These are phyloP conservation scores for Phenganax subtilis DNA, from an alignment of 92 coral and sea anemone species.

Conservation along the genomic window DNA sequence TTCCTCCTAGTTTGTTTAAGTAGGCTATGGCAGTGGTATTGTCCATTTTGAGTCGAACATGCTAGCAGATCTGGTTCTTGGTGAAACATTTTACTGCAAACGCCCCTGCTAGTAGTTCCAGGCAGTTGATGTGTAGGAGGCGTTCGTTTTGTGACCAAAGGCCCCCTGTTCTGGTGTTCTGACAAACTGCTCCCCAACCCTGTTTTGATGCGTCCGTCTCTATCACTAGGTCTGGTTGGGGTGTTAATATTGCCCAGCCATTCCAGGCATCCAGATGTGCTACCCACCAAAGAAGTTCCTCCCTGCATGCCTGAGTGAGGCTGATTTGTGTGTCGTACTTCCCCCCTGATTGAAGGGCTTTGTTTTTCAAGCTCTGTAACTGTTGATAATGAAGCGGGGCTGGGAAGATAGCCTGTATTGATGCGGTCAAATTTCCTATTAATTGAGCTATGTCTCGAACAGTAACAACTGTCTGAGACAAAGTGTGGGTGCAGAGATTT, in stretches of 20 bases:
- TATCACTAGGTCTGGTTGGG: constrained; percentile 17
- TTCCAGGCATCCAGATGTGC: constrained; percentile 33
- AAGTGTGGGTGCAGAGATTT: constrained; percentile 42
- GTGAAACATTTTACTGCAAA: constrained; percentile 49
- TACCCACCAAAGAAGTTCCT: constrained; percentile 19
- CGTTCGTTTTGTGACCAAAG: constrained; percentile 45
- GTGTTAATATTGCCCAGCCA: constrained; percentile 28
- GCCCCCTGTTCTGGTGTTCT: constrained; percentile 41
- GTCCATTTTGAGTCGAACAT: constrained; percentile 46
- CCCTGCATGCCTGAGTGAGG: constrained; percentile 29
- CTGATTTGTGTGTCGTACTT: too few species aligned
- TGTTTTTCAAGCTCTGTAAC: constrained; percentile 29
- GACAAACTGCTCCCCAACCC: constrained; percentile 47
- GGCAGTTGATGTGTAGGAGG: constrained; percentile 36
- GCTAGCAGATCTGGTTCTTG: constrained; percentile 48
- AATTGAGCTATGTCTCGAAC: constrained; percentile 45
- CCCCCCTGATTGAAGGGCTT: constrained; percentile 11
- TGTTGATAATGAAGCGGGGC: constrained; percentile 50
- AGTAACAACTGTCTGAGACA: constrained; percentile 29
- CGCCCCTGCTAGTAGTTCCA: constrained; percentile 36
- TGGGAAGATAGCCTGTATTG: constrained; percentile 55
- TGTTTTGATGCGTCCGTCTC: constrained; percentile 46
- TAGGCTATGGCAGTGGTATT: constrained; percentile 48
- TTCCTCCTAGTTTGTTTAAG: constrained; percentile 44
- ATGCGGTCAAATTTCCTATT: constrained; percentile 41